A percentile compares a stretch with the other conserved stretches of the same genome.
Evolutionary conservation across 2,888 invertebrate species (phyloP).

Genomic region (Temnothorax ravouxi): DNA sequence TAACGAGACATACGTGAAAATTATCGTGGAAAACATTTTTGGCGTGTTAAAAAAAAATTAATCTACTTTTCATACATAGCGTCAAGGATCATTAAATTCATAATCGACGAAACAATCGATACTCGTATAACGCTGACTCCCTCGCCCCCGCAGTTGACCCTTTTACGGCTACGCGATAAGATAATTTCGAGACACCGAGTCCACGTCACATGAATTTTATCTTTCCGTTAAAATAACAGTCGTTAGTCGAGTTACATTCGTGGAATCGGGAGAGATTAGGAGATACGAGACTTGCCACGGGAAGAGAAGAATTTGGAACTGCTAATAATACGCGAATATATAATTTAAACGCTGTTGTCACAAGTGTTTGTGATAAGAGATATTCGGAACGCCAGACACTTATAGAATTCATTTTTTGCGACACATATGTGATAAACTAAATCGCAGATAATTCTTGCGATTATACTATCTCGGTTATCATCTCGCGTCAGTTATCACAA

Average conservation of each 20-base stretch:
- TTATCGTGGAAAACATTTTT: background rate
- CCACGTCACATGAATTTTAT: background rate
- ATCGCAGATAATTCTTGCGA: background rate
- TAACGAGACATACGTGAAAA: background rate
- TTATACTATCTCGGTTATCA: background rate
- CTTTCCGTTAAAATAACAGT: background rate
- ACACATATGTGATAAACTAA: background rate
- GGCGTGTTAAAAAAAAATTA: background rate
- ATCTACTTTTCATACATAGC: background rate
- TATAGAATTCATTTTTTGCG: background rate
- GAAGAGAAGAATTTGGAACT: background rate
- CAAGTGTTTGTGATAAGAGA: background rate
- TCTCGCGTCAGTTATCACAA: background rate
- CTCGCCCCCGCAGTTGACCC: conserved; percentile 9
- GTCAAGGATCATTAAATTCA: background rate
- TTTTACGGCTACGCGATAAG: conserved; percentile 29
- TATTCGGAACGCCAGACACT: background rate
- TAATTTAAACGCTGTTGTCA: background rate
- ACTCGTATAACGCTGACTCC: background rate
- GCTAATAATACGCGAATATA: background rate
- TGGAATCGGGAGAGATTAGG: background rate
- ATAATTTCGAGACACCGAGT: conserved; percentile 10
- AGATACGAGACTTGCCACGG: background rate
- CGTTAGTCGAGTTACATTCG: background rate
- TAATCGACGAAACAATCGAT: background rate